Percentiles rank a stretch among this genome's conserved stretches.
Evolutionary conservation across 2,888 invertebrate genomes (phyloP).

Genomic region (Drepana falcataria): DNA sequence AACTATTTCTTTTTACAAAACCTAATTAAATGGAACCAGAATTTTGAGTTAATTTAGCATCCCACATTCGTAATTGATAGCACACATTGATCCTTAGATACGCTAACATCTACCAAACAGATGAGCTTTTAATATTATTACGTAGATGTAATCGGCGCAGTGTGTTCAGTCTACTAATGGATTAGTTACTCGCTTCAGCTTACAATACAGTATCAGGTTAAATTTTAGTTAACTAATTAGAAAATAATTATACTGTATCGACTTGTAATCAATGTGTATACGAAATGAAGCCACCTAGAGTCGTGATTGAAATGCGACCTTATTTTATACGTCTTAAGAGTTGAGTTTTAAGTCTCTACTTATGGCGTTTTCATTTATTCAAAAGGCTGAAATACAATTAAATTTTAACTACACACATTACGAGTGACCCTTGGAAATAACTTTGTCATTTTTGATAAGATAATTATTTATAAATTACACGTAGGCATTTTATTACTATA

Average conservation of each 20-base stretch:
- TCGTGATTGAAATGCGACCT: background rate
- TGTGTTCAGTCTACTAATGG: conserved; percentile 47
- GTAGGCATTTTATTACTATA: no score
- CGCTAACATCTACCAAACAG: conserved; percentile 32
- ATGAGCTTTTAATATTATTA: conserved; percentile 56
- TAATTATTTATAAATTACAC: no score
- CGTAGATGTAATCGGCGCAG: conserved; percentile 49
- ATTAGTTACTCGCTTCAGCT: conserved; percentile 31
- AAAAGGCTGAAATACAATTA: no score
- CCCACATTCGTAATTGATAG: conserved; percentile 14
- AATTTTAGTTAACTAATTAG: conserved; percentile 13
- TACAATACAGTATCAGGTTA: conserved; percentile 14
- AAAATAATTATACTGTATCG: conserved; percentile 13
- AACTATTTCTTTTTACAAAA: no score
- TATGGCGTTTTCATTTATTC: no score
- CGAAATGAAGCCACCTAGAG: background rate
- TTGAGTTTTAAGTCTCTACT: background rate
- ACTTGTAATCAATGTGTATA: conserved; percentile 10
- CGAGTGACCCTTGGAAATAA: no score
- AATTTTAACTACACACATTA: no score
- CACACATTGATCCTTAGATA: conserved; percentile 26
- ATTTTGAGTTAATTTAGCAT: background rate
- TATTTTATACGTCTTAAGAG: background rate
- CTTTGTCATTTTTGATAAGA: no score
- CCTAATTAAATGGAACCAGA: background rate